A percentile compares a stretch with the other conserved stretches of the same genome.
Conservation (phyloP, 2,797 vertebrate species). For the Nannoperca australis region DNA sequence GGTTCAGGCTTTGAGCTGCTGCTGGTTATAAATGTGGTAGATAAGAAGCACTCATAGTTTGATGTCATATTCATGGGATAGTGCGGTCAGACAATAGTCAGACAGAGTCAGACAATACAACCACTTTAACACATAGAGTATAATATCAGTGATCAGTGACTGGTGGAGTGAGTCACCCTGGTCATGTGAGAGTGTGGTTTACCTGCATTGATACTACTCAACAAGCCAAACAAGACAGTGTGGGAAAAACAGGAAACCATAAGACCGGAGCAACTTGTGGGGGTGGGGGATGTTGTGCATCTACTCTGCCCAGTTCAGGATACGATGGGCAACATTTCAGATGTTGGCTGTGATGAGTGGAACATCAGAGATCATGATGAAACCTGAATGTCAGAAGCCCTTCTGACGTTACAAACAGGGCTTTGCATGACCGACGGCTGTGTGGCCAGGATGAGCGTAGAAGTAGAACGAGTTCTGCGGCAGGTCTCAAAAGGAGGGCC, state of each 20-base stretch:
- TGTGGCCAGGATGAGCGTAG: constrained; percentile 18
- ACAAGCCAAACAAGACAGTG: constrained; percentile 14
- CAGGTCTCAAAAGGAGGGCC: constrained; percentile 71
- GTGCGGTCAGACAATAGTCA: neutral
- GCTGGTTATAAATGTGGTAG: constrained; percentile 15
- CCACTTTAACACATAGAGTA: constrained; percentile 7
- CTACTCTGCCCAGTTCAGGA: constrained; percentile 33
- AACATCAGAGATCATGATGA: constrained; percentile 75
- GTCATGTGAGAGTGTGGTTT: constrained; percentile 35
- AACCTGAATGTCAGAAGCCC: constrained; percentile 65
- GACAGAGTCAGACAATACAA: neutral
- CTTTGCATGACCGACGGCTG: constrained; percentile 44
- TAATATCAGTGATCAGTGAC: constrained; percentile 14
- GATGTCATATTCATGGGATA: neutral
- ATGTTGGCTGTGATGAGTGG: constrained; percentile 49
- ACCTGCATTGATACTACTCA: constrained; percentile 9
- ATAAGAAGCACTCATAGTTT: constrained; percentile 15
- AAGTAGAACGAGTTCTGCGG: constrained; percentile 47
- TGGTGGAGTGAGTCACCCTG: constrained; percentile 43
- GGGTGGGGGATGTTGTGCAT: constrained; percentile 67
- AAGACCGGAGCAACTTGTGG: constrained; percentile 13
- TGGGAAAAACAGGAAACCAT: constrained; percentile 43
- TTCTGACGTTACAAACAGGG: constrained; percentile 64
- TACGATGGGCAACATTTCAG: constrained; percentile 48
- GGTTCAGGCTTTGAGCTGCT: constrained; percentile 15